Evolutionary conservation across 2,888 invertebrate species (phyloP), one percentile per base, ranked within the genome.

Genomic region (Lypha dubia): DNA sequence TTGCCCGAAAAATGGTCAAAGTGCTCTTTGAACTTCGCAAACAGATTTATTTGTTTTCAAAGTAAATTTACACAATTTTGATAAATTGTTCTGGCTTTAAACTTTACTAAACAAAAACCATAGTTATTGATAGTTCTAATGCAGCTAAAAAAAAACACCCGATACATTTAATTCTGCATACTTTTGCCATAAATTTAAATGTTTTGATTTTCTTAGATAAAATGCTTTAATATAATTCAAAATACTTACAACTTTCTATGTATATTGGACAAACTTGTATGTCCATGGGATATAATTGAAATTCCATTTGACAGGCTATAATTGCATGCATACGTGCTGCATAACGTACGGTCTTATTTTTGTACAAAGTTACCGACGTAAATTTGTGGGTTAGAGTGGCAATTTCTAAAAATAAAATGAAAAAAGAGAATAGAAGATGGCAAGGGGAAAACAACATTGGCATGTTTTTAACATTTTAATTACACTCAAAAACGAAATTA

Each of bases 241-340:
- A 84, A 60, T 88, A 94, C 96, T 95, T 91, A 97, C 97, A 97
- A 90, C 97, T 97, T 92, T 97, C 96, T 85, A 97, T 95, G 88
- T 95, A 95, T 89, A 97, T 95, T 11, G 96, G 96, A 89, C 97
- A 97, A 44, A 95, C 94, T 93, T 97, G 97, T 88, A 96, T 96
- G 90, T 97, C 97, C 95, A 96, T 96, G 28, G 97, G 97, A 90
- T 97, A 97, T 70, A 96, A 94, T 90, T 96, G 95, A 90, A 97
- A 97, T 90, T 96, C 96, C 96, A 97, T 97, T 92, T 96, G 96
- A 90, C 97, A 97, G 82, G 96, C 96, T 73, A 97, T 95, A 87
- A 96, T 96, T 0, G 96, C 96, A 89, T 96, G 96, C 96, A 97
- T 96, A 86, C 97, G 93, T 0, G 96, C 96, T 5, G 96, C 95